A percentile compares a stretch with the other conserved stretches of the same genome.
Conservation (phyloP, 2,888 invertebrate species). For the Lycophotia porphyrea region DNA sequence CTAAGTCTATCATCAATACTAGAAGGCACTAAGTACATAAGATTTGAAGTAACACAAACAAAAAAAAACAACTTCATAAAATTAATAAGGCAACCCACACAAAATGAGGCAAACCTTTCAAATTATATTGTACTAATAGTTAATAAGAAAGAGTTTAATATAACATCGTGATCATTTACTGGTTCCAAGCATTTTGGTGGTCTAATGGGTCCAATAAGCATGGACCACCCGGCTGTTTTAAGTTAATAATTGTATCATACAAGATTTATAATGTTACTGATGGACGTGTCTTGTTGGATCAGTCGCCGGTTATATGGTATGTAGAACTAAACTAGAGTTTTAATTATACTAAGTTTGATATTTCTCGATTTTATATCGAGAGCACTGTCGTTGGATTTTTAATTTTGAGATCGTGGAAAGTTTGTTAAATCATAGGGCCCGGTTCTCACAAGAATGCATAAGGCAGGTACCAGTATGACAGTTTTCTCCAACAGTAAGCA, state of each 20-base stretch:
- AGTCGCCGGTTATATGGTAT: slow-evolving; percentile 50
- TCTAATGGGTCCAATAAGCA: slow-evolving; percentile 64
- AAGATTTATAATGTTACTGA: slow-evolving; percentile 66
- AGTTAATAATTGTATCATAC: slow-evolving; percentile 66
- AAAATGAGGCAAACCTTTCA: slow-evolving; percentile 54
- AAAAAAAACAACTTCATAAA: slow-evolving; percentile 8
- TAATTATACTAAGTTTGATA: slow-evolving; percentile 18
- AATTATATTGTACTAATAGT: slow-evolving; percentile 67
- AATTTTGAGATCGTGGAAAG: neutral
- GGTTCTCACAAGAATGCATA: neutral
- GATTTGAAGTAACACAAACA: neutral
- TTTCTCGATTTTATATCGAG: neutral
- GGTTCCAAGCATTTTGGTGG: slow-evolving; percentile 77
- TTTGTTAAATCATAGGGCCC: neutral
- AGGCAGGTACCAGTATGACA: too few relatives aligned
- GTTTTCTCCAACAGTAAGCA: neutral
- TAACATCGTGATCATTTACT: slow-evolving; percentile 72
- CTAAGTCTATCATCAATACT: neutral
- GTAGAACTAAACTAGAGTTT: slow-evolving; percentile 28
- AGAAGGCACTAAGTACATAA: neutral
- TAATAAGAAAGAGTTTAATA: slow-evolving; percentile 69
- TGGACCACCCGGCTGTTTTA: slow-evolving; percentile 63
- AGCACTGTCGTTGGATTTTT: neutral
- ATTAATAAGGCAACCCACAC: slow-evolving; percentile 48
- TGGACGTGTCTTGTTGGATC: slow-evolving; percentile 61